Conservation (phyloP, 2,113 vertebrate genomes). For the Acanthochromis polyacanthus region DNA sequence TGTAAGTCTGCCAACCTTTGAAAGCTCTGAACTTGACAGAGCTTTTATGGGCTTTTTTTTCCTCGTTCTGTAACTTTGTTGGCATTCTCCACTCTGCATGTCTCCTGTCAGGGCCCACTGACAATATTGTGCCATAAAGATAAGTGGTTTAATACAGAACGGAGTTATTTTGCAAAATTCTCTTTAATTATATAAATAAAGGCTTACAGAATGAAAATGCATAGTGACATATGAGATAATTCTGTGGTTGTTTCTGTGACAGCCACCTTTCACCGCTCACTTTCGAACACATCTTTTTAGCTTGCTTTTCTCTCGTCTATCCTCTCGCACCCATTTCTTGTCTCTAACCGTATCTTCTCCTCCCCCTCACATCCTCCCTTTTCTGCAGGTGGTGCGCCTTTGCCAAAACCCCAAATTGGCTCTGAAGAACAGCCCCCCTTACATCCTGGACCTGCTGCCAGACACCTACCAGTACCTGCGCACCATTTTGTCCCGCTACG, state of each 20-base stretch:
- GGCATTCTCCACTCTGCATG: constrained; percentile 36
- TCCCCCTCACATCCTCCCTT: constrained; percentile 45
- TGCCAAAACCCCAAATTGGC: constrained; percentile 98
- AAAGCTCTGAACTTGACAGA: constrained; percentile 13
- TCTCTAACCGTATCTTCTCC: constrained; percentile 45
- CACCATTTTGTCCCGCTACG: constrained; percentile 94
- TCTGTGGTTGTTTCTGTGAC: neutral
- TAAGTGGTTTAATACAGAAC: constrained; percentile 41
- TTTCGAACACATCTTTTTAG: constrained; percentile 11
- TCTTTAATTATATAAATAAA: constrained; percentile 24
- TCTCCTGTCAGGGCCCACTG: constrained; percentile 16
- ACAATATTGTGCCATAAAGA: constrained; percentile 28
- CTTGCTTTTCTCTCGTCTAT: constrained; percentile 19
- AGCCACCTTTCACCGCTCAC: neutral
- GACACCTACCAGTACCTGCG: constrained; percentile 98
- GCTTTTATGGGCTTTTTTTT: constrained; percentile 35
- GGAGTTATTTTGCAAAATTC: constrained; percentile 11
- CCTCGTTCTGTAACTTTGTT: constrained; percentile 29
- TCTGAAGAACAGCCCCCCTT: constrained; percentile 98
- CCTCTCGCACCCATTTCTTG: neutral
- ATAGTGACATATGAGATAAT: neutral
- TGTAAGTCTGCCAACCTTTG: neutral
- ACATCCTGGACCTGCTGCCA: constrained; percentile 97
- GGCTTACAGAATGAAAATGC: constrained; percentile 10
- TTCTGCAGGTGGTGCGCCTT: constrained; percentile 93